Conservation (phyloP, 2,797 vertebrate genomes). For the Mastacembelus armatus region DNA sequence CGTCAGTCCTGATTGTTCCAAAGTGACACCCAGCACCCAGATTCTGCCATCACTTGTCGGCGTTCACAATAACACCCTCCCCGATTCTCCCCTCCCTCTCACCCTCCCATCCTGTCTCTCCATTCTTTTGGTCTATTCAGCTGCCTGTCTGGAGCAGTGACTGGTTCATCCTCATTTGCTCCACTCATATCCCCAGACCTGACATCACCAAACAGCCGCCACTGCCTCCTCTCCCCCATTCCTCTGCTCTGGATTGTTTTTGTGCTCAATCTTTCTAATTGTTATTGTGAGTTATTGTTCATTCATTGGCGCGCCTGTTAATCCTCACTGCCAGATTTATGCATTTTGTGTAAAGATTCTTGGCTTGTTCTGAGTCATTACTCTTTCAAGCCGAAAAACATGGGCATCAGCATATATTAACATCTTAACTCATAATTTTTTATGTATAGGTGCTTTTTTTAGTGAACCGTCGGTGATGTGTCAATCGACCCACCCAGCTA, state of each 20-base stretch:
- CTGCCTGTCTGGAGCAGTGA: conserved; percentile 71
- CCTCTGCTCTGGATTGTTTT: conserved; percentile 30
- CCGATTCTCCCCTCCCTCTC: conserved; percentile 37
- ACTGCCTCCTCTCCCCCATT: conserved; percentile 28
- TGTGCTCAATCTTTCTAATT: conserved; percentile 43
- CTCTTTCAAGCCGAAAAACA: too few species aligned
- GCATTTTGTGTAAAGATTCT: background rate
- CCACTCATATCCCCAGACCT: conserved; percentile 67
- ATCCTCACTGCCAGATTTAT: conserved; percentile 1
- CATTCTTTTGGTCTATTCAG: conserved; percentile 70
- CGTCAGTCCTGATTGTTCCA: conserved; percentile 73
- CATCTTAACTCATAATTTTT: too few species aligned
- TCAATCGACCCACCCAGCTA: too few species aligned
- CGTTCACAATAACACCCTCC: conserved; percentile 66
- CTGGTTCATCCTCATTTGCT: conserved; percentile 76
- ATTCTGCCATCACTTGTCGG: conserved; percentile 74
- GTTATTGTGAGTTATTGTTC: conserved; percentile 31
- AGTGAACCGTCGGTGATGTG: too few species aligned
- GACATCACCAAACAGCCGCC: conserved; percentile 61
- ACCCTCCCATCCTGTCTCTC: conserved; percentile 58
- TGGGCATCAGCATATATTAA: too few species aligned
- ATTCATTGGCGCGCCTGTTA: conserved; percentile 13
- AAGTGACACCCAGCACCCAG: conserved; percentile 74
- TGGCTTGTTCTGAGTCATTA: background rate
- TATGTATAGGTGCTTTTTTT: too few species aligned